phyloP scores from a whole-genome alignment of 2,113 vertebrate genomes.

The Ceyx cyanopectus region DNA sequence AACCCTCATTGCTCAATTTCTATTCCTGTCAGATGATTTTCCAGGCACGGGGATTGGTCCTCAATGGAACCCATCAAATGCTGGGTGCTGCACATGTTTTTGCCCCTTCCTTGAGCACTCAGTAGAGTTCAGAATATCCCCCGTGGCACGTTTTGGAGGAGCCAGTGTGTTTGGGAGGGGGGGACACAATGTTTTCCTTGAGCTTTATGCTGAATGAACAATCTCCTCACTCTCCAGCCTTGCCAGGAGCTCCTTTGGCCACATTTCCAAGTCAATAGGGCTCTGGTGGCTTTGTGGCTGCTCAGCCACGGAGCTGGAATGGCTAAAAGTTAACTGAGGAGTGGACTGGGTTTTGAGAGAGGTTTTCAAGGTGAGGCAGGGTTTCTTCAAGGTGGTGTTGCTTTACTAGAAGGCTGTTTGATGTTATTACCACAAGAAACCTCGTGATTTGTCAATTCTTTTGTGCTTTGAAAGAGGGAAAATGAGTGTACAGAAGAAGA shows the following conservation, averaged over 20 bases:
- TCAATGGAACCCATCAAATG: neutral
- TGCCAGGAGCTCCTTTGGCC: neutral
- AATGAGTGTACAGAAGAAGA: fast-evolving
- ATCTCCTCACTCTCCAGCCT: neutral
- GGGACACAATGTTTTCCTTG: neutral
- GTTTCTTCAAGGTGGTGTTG: neutral
- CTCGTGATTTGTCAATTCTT: neutral
- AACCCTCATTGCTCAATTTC: neutral
- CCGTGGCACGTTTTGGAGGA: fast-evolving
- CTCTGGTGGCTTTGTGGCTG: neutral
- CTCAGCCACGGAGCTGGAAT: neutral
- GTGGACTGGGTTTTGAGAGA: neutral
- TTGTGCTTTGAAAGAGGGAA: neutral
- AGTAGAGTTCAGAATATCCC: neutral
- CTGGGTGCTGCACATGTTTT: neutral
- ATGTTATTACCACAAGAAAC: neutral
- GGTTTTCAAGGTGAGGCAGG: neutral
- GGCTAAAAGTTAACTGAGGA: neutral
- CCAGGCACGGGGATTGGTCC: neutral
- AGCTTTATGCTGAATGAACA: neutral
- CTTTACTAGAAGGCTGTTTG: fast-evolving
- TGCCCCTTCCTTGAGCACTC: neutral
- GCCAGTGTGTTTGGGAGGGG: neutral
- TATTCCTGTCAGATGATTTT: neutral
- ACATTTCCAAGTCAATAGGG: neutral